Evolutionary conservation across 53 echinoderm and acorn worm species (phyloP).

Genomic region (Astropecten irregularis): DNA sequence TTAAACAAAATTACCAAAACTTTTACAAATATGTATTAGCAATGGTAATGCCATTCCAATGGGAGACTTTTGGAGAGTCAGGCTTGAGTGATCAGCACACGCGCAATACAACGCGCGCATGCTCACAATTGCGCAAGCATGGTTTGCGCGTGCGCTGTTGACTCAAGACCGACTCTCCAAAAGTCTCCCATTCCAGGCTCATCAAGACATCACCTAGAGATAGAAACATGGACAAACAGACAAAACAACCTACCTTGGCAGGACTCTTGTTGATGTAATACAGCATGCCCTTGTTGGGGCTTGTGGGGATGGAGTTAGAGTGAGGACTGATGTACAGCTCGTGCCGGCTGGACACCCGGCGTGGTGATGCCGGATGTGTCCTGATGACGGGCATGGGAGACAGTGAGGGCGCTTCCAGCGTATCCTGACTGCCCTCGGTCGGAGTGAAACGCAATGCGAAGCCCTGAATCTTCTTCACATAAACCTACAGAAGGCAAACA

Average conservation of each 20-base stretch:
- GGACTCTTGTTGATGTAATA: constrained; percentile 93
- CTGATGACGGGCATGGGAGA: constrained; percentile 86
- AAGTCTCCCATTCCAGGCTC: no score
- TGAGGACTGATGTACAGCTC: constrained; percentile 90
- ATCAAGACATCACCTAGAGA: no score
- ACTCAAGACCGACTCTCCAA: no score
- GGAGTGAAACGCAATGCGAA: constrained; percentile 80
- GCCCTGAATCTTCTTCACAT: constrained; percentile 61
- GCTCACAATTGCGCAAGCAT: no score
- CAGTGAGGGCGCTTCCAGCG: constrained; percentile 74
- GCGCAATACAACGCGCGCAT: no score
- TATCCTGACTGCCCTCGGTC: constrained; percentile 50
- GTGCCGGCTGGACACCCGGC: constrained; percentile 90
- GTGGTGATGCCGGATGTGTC: constrained; percentile 82
- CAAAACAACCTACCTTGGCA: constrained; percentile 70
- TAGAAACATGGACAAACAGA: no score
- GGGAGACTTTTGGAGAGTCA: no score
- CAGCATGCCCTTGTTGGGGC: constrained; percentile 73
- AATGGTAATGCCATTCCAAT: no score
- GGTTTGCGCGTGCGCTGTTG: no score
- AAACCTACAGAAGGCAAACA: constrained; percentile 61
- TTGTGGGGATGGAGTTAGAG: constrained; percentile 59
- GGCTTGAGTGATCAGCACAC: no score
- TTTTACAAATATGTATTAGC: no score
- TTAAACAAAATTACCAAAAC: no score